These are phyloP conservation scores for Corydoras sp. DNA, from an alignment of 2,113 vertebrate species.

Conservation along the genomic window DNA sequence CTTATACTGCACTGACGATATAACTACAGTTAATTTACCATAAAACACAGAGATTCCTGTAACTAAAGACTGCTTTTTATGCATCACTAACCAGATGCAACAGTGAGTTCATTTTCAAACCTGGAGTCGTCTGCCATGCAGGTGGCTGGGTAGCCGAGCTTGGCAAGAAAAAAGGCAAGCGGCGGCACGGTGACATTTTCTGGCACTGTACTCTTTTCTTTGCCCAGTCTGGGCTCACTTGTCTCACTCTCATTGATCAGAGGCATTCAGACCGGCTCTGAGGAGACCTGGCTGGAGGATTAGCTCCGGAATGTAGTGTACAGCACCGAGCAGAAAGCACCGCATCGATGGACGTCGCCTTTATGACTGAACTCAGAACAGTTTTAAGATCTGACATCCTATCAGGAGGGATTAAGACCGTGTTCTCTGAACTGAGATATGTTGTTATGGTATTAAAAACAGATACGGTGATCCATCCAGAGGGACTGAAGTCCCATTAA, in stretches of 20 bases:
- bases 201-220: neutral
- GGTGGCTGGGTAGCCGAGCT: neutral
- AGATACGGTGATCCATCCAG: neutral
- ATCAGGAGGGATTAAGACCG: neutral
- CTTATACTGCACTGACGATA: too few species aligned
- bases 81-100: too few species aligned
- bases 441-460: neutral
- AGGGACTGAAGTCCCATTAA: too few species aligned
- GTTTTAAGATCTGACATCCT: neutral
- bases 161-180: neutral
- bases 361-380: neutral
- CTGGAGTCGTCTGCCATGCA: neutral
- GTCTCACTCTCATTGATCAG: conserved; percentile 7
- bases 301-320: neutral
- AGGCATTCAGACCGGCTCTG: neutral
- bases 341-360: neutral
- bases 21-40: too few species aligned
- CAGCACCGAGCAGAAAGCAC: neutral
- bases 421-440: neutral
- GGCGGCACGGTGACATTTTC: conserved; percentile 26
- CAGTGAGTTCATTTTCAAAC: neutral
- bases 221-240: neutral
- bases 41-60: neutral
- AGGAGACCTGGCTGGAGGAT: conserved; percentile 6
- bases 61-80: neutral